Evolutionary conservation across 2,888 invertebrate genomes (phyloP).

Genomic region (Ptilodon capucinus): DNA sequence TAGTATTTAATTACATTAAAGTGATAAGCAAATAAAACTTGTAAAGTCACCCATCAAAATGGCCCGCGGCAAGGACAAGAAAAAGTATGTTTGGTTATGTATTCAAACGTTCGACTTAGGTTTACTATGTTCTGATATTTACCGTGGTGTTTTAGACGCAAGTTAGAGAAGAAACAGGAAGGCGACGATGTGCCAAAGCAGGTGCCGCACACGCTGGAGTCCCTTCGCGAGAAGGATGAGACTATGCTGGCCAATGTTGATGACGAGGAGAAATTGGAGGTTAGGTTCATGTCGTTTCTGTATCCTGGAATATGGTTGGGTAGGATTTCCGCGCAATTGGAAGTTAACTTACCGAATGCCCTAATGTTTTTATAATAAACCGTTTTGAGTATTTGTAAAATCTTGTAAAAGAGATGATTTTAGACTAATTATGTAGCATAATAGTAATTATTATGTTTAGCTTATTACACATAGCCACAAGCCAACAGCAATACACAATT

Average conservation of each 20-base stretch:
- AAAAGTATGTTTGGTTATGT: constrained; percentile 67
- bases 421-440: too few species aligned
- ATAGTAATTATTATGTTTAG: too few species aligned
- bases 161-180: constrained; percentile 75
- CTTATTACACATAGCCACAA: too few species aligned
- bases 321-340: too few species aligned
- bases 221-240: constrained; percentile 94
- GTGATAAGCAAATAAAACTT: background rate
- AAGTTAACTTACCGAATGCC: constrained; percentile 66
- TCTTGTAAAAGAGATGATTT: too few species aligned
- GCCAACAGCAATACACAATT: too few species aligned
- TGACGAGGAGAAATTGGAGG: constrained; percentile 89
- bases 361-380: too few species aligned
- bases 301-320: too few species aligned
- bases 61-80: constrained; percentile 78
- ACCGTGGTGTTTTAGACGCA: constrained; percentile 55
- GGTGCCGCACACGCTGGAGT: constrained; percentile 96
- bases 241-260: constrained; percentile 91
- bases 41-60: constrained; percentile 38
- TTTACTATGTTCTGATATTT: constrained; percentile 8
- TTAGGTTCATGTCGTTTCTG: too few species aligned
- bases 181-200: constrained; percentile 75
- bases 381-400: too few species aligned
- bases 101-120: constrained; percentile 5
- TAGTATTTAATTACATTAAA: background rate